Percentiles rank a stretch among this genome's conserved stretches.
These are phyloP conservation scores for Dorcus parallelipipedus DNA, from an alignment of 2,888 invertebrate genomes.

Conservation along the genomic window DNA sequence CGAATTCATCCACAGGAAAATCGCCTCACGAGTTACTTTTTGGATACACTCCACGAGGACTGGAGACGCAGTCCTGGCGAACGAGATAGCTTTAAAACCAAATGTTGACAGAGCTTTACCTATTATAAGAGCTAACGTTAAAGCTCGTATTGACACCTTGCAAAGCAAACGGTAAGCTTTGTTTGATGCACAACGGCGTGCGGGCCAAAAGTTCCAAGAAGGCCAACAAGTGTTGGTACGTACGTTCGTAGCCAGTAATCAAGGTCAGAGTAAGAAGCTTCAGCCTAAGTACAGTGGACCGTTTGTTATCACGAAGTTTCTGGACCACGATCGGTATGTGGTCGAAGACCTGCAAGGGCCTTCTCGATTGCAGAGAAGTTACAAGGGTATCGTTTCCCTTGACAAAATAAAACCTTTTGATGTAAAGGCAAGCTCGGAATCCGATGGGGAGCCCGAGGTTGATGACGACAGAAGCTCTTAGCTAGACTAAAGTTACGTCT, in stretches of 20 bases:
- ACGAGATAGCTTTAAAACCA: not conserved
- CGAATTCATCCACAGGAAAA: conserved; percentile 8
- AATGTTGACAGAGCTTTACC: not conserved
- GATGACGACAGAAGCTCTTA: not conserved
- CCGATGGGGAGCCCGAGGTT: not conserved
- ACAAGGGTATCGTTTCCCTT: conserved; percentile 3
- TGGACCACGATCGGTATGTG: conserved; percentile 7
- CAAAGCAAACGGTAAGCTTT: not conserved
- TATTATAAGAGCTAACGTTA: not conserved
- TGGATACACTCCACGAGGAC: conserved; percentile 26
- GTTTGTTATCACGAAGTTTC: conserved; percentile 1
- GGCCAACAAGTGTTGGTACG: conserved; percentile 6
- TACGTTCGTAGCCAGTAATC: not conserved
- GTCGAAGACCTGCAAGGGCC: not conserved
- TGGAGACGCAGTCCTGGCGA: conserved; percentile 21
- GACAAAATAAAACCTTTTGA: conserved; percentile 1
- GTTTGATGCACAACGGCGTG: not conserved
- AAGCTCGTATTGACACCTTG: not conserved
- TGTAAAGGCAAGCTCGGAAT: not conserved
- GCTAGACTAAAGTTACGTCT: not conserved
- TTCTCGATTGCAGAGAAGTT: not conserved
- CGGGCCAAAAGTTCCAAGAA: not conserved
- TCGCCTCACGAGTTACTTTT: conserved; percentile 17
- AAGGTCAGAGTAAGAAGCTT: not conserved
- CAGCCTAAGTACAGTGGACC: conserved; percentile 5